Base-by-base conservation (phyloP, 2,797 vertebrate genomes). In the Arrhamphus sclerolepis region DNA sequence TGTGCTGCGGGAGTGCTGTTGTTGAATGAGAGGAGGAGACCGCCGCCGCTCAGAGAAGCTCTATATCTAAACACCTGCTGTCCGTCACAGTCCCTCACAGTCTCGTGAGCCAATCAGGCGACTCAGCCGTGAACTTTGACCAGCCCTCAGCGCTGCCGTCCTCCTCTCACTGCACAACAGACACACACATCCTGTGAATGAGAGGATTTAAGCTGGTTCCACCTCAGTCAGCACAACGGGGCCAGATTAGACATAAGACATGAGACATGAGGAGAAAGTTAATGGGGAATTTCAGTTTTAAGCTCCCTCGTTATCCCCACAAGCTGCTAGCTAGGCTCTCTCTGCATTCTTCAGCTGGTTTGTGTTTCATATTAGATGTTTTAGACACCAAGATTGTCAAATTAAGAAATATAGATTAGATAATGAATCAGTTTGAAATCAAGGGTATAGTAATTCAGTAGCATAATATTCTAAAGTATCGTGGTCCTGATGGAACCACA, bases 151-250 rank as follows among this genome's bases (percentile, higher is more conserved):
- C 2, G 14, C 57, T 46, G 5, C 21, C n/a, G 28, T 46, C 7
- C 26, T 42, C 54, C 51, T 26, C 50, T 26, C 2, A 11, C 46
- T 43, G 7, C 28, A 50, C 48, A 42, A 46, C 20, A 19, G 39
- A 10, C 46, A 5, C 26, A 19, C n/a, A 54, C 64, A 70, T 72
- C 52, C 18, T 51, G 63, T 63, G 65, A 76, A 46, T 28, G 67
- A 87, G 85, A 80, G 80, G 88, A 88, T 89, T 88, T 81, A 22
- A 57, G 58, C 71, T 13, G 71, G 73, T 84, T 88, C 68, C 63
- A 46, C 57, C 52, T 68, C 75, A 6, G 82, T 90, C 88, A 90
- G 88, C 88, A 88, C 58, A 81, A 56, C 47, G 2, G 2, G 0
- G 6, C 4, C 60, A 52, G 88, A 87, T 83, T 83, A 79, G 48